These are phyloP conservation scores for Zosterops japonicus DNA, from an alignment of 2,113 vertebrate genomes.

Conservation along the genomic window DNA sequence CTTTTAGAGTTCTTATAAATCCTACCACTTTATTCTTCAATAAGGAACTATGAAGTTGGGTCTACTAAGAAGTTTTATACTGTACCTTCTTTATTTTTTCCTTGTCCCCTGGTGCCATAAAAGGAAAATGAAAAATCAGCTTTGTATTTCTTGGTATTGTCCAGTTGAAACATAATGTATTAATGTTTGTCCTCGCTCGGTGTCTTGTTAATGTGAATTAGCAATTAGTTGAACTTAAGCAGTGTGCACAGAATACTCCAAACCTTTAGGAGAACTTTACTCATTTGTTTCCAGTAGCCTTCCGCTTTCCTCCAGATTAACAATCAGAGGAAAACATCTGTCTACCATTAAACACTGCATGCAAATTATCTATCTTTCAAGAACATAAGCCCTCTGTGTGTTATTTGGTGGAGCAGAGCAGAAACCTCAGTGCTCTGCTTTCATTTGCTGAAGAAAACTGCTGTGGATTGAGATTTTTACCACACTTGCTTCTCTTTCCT, in stretches of 20 bases:
- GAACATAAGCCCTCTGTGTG: not conserved
- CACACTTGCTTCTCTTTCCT: not conserved
- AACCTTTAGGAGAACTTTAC: not conserved
- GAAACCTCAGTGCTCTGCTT: not conserved
- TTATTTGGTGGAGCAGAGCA: not conserved
- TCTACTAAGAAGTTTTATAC: not conserved
- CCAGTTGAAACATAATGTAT: not conserved
- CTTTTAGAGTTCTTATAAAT: not conserved
- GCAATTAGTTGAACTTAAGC: not conserved
- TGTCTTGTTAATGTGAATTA: not conserved
- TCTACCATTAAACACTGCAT: not conserved
- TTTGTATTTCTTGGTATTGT: not conserved
- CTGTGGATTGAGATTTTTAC: not conserved
- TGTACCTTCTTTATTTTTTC: not conserved
- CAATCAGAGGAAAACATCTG: not conserved
- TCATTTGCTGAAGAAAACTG: fast-evolving
- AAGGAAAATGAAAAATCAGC: not conserved
- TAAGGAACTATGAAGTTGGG: not conserved
- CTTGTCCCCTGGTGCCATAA: not conserved
- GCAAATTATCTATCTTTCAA: not conserved
- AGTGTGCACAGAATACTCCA: not conserved
- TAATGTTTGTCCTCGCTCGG: not conserved
- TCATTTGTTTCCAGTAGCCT: not conserved
- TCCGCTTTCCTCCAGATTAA: not conserved
- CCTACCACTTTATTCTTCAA: not conserved